A percentile compares a stretch with the other conserved stretches of the same genome.
These are phyloP conservation scores for Andrena marginata DNA, from an alignment of 2,888 invertebrate genomes.

Conservation along the genomic window DNA sequence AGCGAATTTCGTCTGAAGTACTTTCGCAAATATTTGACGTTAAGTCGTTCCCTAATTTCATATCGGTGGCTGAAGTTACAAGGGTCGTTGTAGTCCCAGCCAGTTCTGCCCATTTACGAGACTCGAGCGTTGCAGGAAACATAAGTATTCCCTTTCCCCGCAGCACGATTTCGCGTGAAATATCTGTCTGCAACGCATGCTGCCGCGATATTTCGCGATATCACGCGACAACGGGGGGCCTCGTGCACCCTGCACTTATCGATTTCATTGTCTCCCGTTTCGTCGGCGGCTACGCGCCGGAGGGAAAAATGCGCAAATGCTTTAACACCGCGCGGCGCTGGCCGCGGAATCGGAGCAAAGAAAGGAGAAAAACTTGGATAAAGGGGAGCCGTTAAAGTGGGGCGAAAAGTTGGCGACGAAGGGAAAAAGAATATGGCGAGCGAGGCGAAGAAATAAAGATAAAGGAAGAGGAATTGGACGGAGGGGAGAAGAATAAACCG, in stretches of 20 bases:
- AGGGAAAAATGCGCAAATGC: constrained; percentile 37
- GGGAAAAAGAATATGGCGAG: neutral
- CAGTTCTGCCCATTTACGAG: constrained; percentile 10
- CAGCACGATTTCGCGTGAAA: constrained; percentile 36
- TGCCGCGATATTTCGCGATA: constrained; percentile 43
- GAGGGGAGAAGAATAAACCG: neutral
- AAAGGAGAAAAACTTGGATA: constrained; percentile 5
- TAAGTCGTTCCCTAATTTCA: neutral
- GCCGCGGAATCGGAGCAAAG: neutral
- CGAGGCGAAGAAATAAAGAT: neutral
- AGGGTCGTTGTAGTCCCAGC: neutral
- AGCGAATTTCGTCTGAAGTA: too few species aligned
- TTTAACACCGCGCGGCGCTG: neutral
- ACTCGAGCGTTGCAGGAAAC: constrained; percentile 12
- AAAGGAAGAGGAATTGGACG: neutral
- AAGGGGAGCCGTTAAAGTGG: neutral
- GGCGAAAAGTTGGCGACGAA: too few species aligned
- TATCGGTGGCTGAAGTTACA: neutral
- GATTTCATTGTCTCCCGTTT: constrained; percentile 35
- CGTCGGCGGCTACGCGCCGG: constrained; percentile 1
- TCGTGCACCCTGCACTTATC: constrained; percentile 35
- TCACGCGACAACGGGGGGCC: constrained; percentile 40
- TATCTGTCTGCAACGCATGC: constrained; percentile 44
- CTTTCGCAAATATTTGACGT: neutral
- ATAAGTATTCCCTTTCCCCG: constrained; percentile 2